Evolutionary conservation across 2,797 vertebrate species (phyloP).

Genomic region (Dermochelys coriacea): DNA sequence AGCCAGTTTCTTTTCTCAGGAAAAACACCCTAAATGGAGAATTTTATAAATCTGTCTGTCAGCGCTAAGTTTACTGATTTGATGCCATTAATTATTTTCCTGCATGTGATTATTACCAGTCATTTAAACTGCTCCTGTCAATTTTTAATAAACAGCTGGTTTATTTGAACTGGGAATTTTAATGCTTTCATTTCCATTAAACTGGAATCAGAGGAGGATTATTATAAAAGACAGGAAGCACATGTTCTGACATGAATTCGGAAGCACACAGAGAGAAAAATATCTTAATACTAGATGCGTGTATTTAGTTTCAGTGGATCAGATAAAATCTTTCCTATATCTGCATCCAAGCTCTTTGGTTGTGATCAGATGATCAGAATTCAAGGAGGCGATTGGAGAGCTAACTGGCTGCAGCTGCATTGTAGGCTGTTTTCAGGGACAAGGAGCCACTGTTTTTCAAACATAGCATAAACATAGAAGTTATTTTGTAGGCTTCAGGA

Average conservation of each 20-base stretch:
- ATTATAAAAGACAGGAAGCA: slow-evolving; percentile 57
- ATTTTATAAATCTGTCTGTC: slow-evolving; percentile 37
- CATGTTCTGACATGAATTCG: slow-evolving; percentile 68
- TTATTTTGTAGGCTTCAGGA: slow-evolving; percentile 88
- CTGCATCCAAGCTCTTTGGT: slow-evolving; percentile 86
- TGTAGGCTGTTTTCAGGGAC: slow-evolving; percentile 88
- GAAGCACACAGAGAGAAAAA: slow-evolving; percentile 54
- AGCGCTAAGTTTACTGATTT: slow-evolving; percentile 29
- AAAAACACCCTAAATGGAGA: neutral
- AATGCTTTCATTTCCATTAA: slow-evolving; percentile 68
- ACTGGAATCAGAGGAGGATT: slow-evolving; percentile 40
- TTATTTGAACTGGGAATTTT: slow-evolving; percentile 62
- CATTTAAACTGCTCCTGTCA: slow-evolving; percentile 33
- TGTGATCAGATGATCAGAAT: slow-evolving; percentile 94
- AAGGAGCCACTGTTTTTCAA: slow-evolving; percentile 93
- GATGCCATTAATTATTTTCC: slow-evolving; percentile 44
- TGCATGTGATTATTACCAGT: neutral
- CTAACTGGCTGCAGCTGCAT: slow-evolving; percentile 92
- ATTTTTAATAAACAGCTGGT: slow-evolving; percentile 67
- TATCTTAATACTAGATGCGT: slow-evolving; percentile 62
- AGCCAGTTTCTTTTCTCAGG: neutral
- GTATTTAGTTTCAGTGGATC: slow-evolving; percentile 79
- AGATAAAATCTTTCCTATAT: slow-evolving; percentile 82
- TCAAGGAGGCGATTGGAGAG: slow-evolving; percentile 90
- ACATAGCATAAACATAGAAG: slow-evolving; percentile 89